These are phyloP conservation scores for Carabus problematicus DNA, from an alignment of 2,888 invertebrate species.

Conservation along the genomic window DNA sequence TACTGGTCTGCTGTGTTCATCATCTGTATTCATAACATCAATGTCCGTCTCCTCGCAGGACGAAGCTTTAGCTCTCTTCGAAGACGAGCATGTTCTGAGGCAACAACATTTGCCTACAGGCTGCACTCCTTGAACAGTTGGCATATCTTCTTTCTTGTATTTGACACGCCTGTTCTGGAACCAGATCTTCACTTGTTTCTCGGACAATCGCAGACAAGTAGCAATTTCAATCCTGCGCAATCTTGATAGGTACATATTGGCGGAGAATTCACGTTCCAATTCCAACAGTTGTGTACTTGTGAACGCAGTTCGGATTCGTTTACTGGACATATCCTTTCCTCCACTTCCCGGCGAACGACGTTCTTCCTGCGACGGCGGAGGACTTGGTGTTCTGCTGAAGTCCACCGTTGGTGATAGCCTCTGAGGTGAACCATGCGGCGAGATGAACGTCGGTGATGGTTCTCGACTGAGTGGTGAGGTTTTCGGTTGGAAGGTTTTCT, in stretches of 20 bases:
- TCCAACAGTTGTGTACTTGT: conserved; percentile 88
- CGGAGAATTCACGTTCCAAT: conserved; percentile 85
- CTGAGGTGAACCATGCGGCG: conserved; percentile 46
- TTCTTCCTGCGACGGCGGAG: conserved; percentile 64
- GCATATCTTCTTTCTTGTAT: conserved; percentile 86
- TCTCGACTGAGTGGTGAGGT: conserved; percentile 37
- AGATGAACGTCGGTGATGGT: conserved; percentile 46
- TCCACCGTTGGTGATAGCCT: conserved; percentile 49
- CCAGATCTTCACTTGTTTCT: conserved; percentile 96
- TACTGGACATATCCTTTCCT: conserved; percentile 72
- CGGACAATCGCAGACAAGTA: conserved; percentile 83
- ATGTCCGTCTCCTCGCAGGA: conserved; percentile 56
- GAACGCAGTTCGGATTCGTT: conserved; percentile 91
- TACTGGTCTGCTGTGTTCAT: conserved; percentile 44
- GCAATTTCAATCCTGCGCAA: conserved; percentile 92
- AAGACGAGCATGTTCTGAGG: conserved; percentile 58
- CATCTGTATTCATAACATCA: conserved; percentile 56
- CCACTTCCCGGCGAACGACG: conserved; percentile 59
- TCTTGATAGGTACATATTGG: conserved; percentile 90
- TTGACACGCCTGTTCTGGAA: conserved; percentile 94
- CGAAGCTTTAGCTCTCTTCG: conserved; percentile 50
- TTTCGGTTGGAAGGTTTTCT: conserved; percentile 40
- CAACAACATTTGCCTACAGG: conserved; percentile 61
- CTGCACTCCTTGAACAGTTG: conserved; percentile 51
- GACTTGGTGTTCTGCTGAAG: conserved; percentile 64